A percentile compares a stretch with the other conserved stretches of the same genome.
These are phyloP conservation scores for Isichthys henryi DNA, from an alignment of 2,113 vertebrate genomes.

Conservation along the genomic window DNA sequence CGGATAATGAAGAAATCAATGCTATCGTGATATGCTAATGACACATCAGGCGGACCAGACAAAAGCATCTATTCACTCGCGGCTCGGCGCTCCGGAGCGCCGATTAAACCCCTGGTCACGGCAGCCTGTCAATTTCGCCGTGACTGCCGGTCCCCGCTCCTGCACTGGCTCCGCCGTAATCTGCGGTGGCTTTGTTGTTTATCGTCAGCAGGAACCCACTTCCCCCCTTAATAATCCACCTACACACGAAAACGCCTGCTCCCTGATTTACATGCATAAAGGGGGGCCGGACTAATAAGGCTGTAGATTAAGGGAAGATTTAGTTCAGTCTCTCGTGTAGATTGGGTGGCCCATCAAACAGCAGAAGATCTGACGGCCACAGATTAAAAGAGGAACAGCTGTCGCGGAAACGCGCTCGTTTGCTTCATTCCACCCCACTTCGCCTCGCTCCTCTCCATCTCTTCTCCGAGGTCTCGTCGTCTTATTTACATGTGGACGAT, in stretches of 20 bases:
- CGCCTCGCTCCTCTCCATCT: slow-evolving; percentile 21
- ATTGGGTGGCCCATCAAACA: slow-evolving; percentile 76
- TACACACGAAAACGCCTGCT: slow-evolving; percentile 68
- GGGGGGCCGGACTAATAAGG: slow-evolving; percentile 73
- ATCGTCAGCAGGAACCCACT: slow-evolving; percentile 42
- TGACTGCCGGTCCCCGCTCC: slow-evolving; percentile 34
- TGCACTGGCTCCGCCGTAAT: slow-evolving; percentile 40
- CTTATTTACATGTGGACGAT: slow-evolving; percentile 61
- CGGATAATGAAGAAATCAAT: slow-evolving; percentile 65
- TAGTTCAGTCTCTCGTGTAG: slow-evolving; percentile 82
- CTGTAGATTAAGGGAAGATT: slow-evolving; percentile 80
- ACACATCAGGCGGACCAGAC: slow-evolving; percentile 49
- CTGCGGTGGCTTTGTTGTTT: slow-evolving; percentile 41
- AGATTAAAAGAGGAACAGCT: slow-evolving; percentile 88
- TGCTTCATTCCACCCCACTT: slow-evolving; percentile 46
- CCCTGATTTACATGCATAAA: slow-evolving; percentile 78
- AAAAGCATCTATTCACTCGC: slow-evolving; percentile 49
- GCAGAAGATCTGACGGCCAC: slow-evolving; percentile 73
- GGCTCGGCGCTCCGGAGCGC: slow-evolving; percentile 21
- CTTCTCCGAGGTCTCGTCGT: slow-evolving; percentile 14
- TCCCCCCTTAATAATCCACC: slow-evolving; percentile 65
- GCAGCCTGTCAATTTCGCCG: slow-evolving; percentile 46
- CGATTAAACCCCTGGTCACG: slow-evolving; percentile 29
- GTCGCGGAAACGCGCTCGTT: slow-evolving; percentile 68
- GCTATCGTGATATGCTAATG: slow-evolving; percentile 70